Base-by-base conservation (phyloP, 2,113 vertebrate genomes). In the Picathartes gymnocephalus region DNA sequence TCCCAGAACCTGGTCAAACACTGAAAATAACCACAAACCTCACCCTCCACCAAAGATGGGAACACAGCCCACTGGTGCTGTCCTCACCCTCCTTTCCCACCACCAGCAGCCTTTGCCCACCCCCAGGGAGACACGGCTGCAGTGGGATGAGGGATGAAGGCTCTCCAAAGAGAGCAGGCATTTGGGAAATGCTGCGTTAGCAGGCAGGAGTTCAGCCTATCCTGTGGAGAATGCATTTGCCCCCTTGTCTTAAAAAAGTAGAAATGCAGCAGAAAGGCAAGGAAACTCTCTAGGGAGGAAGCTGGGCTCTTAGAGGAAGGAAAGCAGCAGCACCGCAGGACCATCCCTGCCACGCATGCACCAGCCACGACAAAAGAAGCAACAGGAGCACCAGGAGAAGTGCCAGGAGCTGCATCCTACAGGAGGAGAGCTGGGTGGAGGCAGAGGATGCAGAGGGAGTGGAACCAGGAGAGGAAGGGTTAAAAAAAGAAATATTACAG, bases 231-330 rank as follows among this genome's bases (percentile, higher is more conserved):
- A 72, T 40, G 51, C 24, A 31, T 56, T 77, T 79, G 35, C 65
- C 84, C 60, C 90, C 51, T 72, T 77, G 21, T 68, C 23, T 88
- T 62, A 58, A 74, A 65, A 86, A 69, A 37, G 48, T 17, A 73
- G n/a, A 64, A 86, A 85, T 44, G 39, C 58, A 90, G 66, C 71
- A 93, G 71, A 90, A 88, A 92, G 58, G 71, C 22, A 86, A 88
- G 31, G 58, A 71, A 90, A 87, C 7, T 57, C 30, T 47, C 33
- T 25, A 81, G 17, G 31, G 21, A 89, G 15, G 60, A 84, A 86
- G 60, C 30, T 58, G 73, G 39, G 69, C 77, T 81, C 64, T 51
- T 30, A 66, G 37, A 69, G 37, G 37, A 77, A 95, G 51, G 60
- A 73, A 88, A 93, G 39, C 72, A 92, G 76, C 56, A 71, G 77